Base-by-base conservation (phyloP, 1,140 invertebrate genomes). In the Nautilus pompilius region DNA sequence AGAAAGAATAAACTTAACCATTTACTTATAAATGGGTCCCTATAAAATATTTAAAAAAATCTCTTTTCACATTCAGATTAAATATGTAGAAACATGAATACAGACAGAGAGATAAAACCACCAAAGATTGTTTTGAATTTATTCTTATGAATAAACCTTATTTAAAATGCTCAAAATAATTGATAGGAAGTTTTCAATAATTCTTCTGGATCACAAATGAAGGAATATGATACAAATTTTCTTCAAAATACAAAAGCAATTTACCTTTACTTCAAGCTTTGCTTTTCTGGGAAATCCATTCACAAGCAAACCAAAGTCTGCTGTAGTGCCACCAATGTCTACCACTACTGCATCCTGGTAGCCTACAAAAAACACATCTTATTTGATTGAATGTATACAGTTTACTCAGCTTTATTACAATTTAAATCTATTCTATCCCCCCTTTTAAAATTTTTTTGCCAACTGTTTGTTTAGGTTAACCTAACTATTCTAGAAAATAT, bases 291-390 rank as follows among this genome's bases (percentile, higher is more conserved):
- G 76, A 55, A 79, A 79, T 13, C 76, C 73, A 22, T 73, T 74
- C 48, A 65, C 58, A 20, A 80, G 48, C 28, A 79, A 54, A 8
- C 79, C 79, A 6, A 78, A 70, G 58, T 80, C 79, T 0, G 73
- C 73, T 2, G 70, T 77, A 4, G 79, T 80, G 6, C 79, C 79
- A 8, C 79, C 79, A 46, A 80, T 78, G 66, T 80, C 79, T 13
- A 79, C 63, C n/a, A 80, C 78, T 22, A 80, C 60, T 5, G 72
- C 77, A 53, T 79, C 68, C 36, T 71, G 69, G 1, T n/a, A n/a
- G n/a, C n/a, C n/a, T n/a, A 62, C 51, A 53, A 8, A 10, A 10
- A 41, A 41, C 10, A 41, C n/a, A n/a, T 41, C 10, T n/a, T 13
- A 41, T 41, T 13, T 13, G n/a, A 41, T 41, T n/a, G n/a, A 13